A percentile compares a stretch with the other conserved stretches of the same genome.
Evolutionary conservation across 2,113 vertebrate genomes (phyloP).

Genomic region (Leucopsar rothschildi): DNA sequence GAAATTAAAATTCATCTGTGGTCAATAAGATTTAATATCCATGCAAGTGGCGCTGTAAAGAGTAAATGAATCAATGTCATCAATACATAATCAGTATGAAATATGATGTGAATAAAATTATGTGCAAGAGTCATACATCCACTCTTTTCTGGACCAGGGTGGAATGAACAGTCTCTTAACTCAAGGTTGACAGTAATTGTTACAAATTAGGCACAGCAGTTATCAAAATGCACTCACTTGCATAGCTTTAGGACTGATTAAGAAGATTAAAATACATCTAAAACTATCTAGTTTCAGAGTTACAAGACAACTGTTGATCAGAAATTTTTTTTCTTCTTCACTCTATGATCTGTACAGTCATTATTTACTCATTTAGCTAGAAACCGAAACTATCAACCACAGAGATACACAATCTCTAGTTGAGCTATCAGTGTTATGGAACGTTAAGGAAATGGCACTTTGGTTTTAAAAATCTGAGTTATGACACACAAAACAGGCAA

Average conservation of each 20-base stretch:
- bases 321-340: conserved; percentile 20
- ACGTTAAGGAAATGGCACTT: conserved; percentile 10
- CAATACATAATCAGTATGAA: conserved; percentile 94
- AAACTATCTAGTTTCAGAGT: conserved; percentile 72
- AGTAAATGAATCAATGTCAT: conserved; percentile 91
- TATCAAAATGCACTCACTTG: conserved; percentile 86
- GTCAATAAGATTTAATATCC: conserved; percentile 95
- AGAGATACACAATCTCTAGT: conserved; percentile 17
- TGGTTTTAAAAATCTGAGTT: conserved; percentile 38
- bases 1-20: conserved; percentile 95
- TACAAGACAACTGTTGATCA: conserved; percentile 78
- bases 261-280: conserved; percentile 83
- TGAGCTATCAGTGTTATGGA: not conserved
- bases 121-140: conserved; percentile 81
- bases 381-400: conserved; percentile 31
- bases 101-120: conserved; percentile 92
- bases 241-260: conserved; percentile 83
- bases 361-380: conserved; percentile 59
- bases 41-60: conserved; percentile 87
- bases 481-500: conserved; percentile 8
- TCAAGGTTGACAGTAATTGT: conserved; percentile 90
- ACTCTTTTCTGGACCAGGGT: conserved; percentile 80
- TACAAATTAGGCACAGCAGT: conserved; percentile 88
- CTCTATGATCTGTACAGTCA: conserved; percentile 1
- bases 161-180: conserved; percentile 84